Conservation (phyloP, 2,113 vertebrate genomes). For the Tragulus kanchil region DNA sequence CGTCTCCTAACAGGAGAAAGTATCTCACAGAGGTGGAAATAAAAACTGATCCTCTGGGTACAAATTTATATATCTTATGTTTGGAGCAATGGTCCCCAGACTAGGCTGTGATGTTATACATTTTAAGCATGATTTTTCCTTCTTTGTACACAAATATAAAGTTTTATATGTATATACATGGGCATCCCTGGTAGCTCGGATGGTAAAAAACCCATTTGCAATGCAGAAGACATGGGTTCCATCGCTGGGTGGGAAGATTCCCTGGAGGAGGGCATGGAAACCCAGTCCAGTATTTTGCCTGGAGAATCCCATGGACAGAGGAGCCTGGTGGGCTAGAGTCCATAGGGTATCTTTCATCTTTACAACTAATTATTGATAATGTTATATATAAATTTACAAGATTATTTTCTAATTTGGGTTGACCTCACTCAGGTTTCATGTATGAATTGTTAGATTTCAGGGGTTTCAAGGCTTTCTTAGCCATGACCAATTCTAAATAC, state of each 20-base stretch:
- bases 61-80: not conserved
- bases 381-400: not conserved
- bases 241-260: not conserved
- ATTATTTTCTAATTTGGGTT: constrained; percentile 31
- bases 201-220: not conserved
- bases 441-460: not conserved
- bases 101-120: not conserved
- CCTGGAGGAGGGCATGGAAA: not conserved
- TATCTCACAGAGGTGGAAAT: not conserved
- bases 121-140: not conserved
- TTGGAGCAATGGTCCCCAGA: not conserved
- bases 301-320: not conserved
- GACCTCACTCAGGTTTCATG: not conserved
- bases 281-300: not conserved
- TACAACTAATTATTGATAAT: constrained; percentile 1
- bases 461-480: not conserved
- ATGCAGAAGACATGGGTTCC: not conserved
- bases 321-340: not conserved
- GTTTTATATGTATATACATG: not conserved
- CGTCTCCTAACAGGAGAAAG: not conserved
- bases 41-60: not conserved
- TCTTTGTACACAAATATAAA: too few species aligned
- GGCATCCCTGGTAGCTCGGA: not conserved
- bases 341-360: not conserved
- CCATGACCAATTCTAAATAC: not conserved